Evolutionary conservation across 1,140 invertebrate genomes (phyloP).

Genomic region (Drosophila miranda): DNA sequence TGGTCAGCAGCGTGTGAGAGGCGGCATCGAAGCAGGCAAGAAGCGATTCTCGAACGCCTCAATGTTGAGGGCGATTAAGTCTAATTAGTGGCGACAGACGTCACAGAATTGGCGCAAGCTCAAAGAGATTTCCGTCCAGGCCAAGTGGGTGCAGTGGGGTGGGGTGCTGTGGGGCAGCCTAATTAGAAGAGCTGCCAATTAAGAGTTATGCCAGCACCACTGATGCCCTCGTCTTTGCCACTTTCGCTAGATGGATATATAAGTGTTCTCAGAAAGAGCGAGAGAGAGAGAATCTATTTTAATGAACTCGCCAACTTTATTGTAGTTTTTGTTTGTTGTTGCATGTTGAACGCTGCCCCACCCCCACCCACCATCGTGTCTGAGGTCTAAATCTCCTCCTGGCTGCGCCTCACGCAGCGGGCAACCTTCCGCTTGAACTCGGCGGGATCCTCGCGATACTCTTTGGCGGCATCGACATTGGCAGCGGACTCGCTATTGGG

Average conservation of each 20-base stretch:
- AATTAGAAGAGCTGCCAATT: slow-evolving; percentile 57
- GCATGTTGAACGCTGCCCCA: slow-evolving; percentile 10
- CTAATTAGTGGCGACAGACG: slow-evolving; percentile 69
- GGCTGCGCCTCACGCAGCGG: slow-evolving; percentile 95
- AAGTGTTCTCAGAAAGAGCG: too few relatives aligned
- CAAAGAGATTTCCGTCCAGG: slow-evolving; percentile 43
- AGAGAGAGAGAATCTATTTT: background rate
- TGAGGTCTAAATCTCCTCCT: slow-evolving; percentile 56
- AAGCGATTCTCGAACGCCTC: slow-evolving; percentile 10
- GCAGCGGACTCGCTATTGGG: slow-evolving; percentile 99
- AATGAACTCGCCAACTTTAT: slow-evolving; percentile 51
- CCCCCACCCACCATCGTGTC: too few relatives aligned
- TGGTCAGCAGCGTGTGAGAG: slow-evolving; percentile 11
- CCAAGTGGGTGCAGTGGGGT: background rate
- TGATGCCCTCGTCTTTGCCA: slow-evolving; percentile 3
- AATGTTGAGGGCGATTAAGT: slow-evolving; percentile 47
- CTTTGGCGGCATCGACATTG: slow-evolving; percentile 97
- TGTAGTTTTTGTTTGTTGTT: slow-evolving; percentile 15
- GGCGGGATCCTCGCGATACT: slow-evolving; percentile 90
- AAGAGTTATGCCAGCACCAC: slow-evolving; percentile 19
- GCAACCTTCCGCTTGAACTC: slow-evolving; percentile 99
- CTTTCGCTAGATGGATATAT: slow-evolving; percentile 19
- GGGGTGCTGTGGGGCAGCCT: slow-evolving; percentile 13
- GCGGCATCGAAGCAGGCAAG: background rate
- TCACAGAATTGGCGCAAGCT: slow-evolving; percentile 57